Evolutionary conservation across 2,797 vertebrate genomes (phyloP).

Genomic region (Hydrolagus colliei): DNA sequence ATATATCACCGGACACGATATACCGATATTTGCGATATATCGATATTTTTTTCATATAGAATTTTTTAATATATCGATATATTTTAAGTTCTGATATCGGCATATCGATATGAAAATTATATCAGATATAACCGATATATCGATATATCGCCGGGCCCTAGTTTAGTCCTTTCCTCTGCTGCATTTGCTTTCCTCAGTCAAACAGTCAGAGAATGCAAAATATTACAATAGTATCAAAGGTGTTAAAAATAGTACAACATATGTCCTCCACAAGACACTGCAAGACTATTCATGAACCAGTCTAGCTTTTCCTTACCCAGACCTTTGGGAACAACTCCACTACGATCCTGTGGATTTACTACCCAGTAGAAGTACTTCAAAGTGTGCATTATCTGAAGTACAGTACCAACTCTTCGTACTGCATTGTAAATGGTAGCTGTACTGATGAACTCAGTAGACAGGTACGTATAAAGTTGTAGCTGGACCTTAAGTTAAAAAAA

Average conservation of each 20-base stretch:
- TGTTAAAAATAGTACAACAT: not conserved
- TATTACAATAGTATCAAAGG: too few relatives aligned
- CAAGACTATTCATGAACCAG: not conserved
- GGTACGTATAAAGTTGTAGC: slow-evolving; percentile 81
- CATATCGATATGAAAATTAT: too few relatives aligned
- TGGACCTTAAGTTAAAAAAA: slow-evolving; percentile 67
- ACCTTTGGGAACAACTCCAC: slow-evolving; percentile 84
- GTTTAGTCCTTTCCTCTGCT: not conserved
- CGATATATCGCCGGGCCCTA: not conserved
- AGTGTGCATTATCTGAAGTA: slow-evolving; percentile 90
- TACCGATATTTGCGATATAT: too few relatives aligned
- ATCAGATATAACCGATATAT: too few relatives aligned
- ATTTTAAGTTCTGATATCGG: too few relatives aligned
- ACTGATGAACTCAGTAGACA: slow-evolving; percentile 91
- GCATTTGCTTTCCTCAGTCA: not conserved
- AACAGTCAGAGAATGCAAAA: not conserved
- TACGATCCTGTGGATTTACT: slow-evolving; percentile 86
- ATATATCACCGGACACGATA: too few relatives aligned
- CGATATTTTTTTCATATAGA: too few relatives aligned
- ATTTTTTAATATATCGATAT: too few relatives aligned
- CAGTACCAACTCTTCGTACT: slow-evolving; percentile 85
- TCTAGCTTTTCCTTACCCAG: slow-evolving; percentile 57
- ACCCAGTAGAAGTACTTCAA: slow-evolving; percentile 97
- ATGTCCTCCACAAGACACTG: not conserved
- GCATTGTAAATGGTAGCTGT: slow-evolving; percentile 92